Evolutionary conservation across 1,140 invertebrate species (phyloP), one percentile per base, ranked within the genome.

Genomic region (Drosophila rhopaloa): DNA sequence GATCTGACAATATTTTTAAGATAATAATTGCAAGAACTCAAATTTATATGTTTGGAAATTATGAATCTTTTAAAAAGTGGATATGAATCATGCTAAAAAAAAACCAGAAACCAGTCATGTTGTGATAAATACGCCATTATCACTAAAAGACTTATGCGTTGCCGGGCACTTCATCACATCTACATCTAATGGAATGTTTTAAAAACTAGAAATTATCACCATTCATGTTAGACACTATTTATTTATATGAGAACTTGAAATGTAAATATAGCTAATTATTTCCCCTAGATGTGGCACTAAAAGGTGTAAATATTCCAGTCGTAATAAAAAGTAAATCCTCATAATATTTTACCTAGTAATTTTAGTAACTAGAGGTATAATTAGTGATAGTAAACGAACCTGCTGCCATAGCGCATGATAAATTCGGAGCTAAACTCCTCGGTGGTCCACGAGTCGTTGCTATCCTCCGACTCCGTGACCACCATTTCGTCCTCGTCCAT

Each of bases 381-480:
- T 3, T 32, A 32, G 29, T 8, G 5, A 8, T 32, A 1, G 1
- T 8, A 32, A 32, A 80, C 62, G 2, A 93, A 96, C 95, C 95
- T 96, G 93, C 94, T 95, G 43, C 95, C 95, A 92, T 96, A 95
- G 90, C 95, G 94, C 75, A 96, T 93, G 76, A 96, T 96, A 79
- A 95, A 95, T 76, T 96, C 96, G 3, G 95, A 94, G 77, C 95
- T 95, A 76, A 96, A 96, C 90, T 97, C 96, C 91, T 96, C 96
- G 16, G 95, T 96, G 40, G 95, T 95, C 95, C 96, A 96, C 1
- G 96, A 97, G 84, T 96, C 96, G 93, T 96, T 96, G 91, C 96
- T 96, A 92, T 97, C 95, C 90, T 96, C 96, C 46, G 95, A 94
- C 72, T 94, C 94, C 43, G 93, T 94, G 81, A 93, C 92, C 73